Evolutionary conservation across 2,113 vertebrate species (phyloP), one percentile per base, ranked within the genome.

Genomic region (Hemicordylus capensis): DNA sequence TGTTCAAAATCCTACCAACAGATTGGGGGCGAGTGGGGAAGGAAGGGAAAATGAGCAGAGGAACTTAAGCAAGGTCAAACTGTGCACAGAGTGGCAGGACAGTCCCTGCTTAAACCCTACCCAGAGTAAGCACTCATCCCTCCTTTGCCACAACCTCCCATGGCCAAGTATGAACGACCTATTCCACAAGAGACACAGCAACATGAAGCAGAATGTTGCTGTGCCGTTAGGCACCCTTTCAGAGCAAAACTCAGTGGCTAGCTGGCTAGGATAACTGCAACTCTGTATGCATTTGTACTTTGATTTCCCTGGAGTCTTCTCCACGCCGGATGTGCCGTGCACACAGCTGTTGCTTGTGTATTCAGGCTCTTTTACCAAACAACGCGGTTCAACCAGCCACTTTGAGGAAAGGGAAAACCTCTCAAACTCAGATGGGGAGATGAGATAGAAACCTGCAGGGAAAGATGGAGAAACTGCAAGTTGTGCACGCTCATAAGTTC

Each of bases 361-460:
- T 91, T 93, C 94, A 67, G 96, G 94, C 11, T 88, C 31, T 42
- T 97, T 97, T 76, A 99, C 97, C 31, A 98, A 78, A 66, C 97
- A 98, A 34, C 96, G 96, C 15, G 98, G 98, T 93, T 99, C 98
- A 88, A 99, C 97, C 84, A 99, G 51, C 95, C 94, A 97, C 26
- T 98, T 98, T 42, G 98, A 96, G 26, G 98, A 99, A 84, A 99
- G 94, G 17, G 99, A 99, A 94, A 99, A 99, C 34, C 98, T 97
- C 92, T 99, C 98, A 92, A 99, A 99, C 94, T 99, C 99, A 0
- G 99, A 99, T 0, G 98, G 99, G 0, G 99, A 99, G 90, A 99
- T 99, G 91, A 99, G 95, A 92, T 99, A 99, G 95, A 99, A 99
- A 28, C 99, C 99, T 99, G 86, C 14, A 84, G 74, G 74, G 22